Percentiles rank a stretch among this genome's conserved stretches.
These are phyloP conservation scores for Dorcus hopei DNA, from an alignment of 2,888 invertebrate species.

Conservation along the genomic window DNA sequence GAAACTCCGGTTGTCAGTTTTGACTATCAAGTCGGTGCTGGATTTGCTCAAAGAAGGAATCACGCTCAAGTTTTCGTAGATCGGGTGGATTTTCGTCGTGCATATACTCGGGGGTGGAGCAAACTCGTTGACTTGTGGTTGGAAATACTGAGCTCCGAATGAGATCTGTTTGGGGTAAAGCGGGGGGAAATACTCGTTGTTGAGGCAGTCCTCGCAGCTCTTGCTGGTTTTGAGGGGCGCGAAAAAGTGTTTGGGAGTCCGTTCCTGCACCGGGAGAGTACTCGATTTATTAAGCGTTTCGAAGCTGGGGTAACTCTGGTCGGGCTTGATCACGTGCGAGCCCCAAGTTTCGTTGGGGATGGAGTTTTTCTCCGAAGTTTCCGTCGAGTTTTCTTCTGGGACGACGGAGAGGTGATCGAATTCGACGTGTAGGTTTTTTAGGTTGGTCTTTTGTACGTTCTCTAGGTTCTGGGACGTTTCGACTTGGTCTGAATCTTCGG, in stretches of 20 bases:
- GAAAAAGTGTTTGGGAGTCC: conserved; percentile 49
- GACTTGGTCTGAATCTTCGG: conserved; percentile 44
- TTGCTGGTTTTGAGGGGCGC: conserved; percentile 45
- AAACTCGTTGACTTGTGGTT: conserved; percentile 20
- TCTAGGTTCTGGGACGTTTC: conserved; percentile 48
- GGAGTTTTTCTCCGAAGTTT: conserved; percentile 46
- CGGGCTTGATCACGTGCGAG: conserved; percentile 41
- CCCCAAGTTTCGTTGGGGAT: conserved; percentile 34
- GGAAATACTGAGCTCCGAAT: conserved; percentile 7
- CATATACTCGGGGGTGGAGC: conserved; percentile 10
- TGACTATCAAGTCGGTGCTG: conserved; percentile 44
- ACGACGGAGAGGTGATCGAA: conserved; percentile 77
- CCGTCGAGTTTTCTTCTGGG: conserved; percentile 63
- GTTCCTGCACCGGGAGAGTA: conserved; percentile 14
- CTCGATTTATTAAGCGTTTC: conserved; percentile 22
- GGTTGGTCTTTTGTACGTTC: conserved; percentile 49
- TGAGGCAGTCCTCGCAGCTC: conserved; percentile 39
- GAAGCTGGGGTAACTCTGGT: conserved; percentile 46
- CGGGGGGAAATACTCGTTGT: conserved; percentile 29
- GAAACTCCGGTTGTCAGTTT: conserved; percentile 43
- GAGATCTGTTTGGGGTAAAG: conserved; percentile 9
- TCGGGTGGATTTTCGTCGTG: neutral
- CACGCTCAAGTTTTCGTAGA: conserved; percentile 12
- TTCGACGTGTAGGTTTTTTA: conserved; percentile 54
- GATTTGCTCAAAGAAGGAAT: conserved; percentile 35